Base-by-base conservation (phyloP, 2,797 vertebrate genomes). In the Sarcoramphus papa region DNA sequence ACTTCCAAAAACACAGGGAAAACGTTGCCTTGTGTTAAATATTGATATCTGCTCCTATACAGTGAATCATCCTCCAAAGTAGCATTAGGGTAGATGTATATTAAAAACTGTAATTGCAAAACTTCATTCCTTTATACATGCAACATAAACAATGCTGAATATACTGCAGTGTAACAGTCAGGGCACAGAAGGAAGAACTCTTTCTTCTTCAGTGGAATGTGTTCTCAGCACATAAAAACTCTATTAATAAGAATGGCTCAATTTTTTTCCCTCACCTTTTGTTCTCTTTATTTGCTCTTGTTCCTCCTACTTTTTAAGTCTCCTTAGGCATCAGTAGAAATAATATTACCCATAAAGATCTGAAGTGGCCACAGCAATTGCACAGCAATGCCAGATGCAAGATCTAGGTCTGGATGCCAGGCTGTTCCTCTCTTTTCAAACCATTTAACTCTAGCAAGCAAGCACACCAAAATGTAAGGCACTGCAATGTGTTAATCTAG, bases 401-500 rank as follows among this genome's bases (percentile, higher is more conserved):
- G 78, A 87, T 68, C 64, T 84, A 80, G 67, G 64, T 88, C 88
- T 97, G 78, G 81, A 72, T 91, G 87, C 91, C 89, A 96, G 74
- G 48, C 85, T 96, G 63, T 60, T 95, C 91, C 72, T 78, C 47
- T n/a, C 64, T 96, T 95, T 86, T 89, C 10, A 0, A 96, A 77
- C 27, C 50, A 67, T 76, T 84, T 76, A 93, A 92, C 62, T 94
- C 65, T 30, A 94, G 79, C 45, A 70, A 69, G 92, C 31, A 96
- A 82, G 88, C 35, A 90, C 62, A 93, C 77, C 82, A 80, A 84
- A 84, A 92, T 68, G 73, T 65, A 64, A 93, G 81, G 91, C 94
- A 93, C 65, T n/a, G 28, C 54, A 81, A 84, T 50, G 54, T 92
- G 87, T 96, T 95, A 92, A 92, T 93, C 79, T 64, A 95, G 90